These are phyloP conservation scores for Agrilus biguttatus DNA, from an alignment of 2,888 invertebrate species.

Conservation along the genomic window DNA sequence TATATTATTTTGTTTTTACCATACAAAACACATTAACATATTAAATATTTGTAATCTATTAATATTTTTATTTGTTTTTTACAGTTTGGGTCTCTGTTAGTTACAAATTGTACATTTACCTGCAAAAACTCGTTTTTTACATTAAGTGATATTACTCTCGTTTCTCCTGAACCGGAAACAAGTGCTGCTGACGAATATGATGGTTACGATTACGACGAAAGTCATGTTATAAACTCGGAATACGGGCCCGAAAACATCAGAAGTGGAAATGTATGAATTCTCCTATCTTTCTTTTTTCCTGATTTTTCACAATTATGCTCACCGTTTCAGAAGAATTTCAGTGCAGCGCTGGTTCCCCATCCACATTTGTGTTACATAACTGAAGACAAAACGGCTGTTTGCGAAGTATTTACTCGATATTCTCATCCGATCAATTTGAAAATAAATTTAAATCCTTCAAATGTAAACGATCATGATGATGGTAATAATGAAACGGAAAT, in stretches of 20 bases:
- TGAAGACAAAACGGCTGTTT: conserved; percentile 25
- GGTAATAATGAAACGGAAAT: conserved; percentile 25
- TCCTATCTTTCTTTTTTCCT: background rate
- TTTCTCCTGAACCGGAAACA: conserved; percentile 15
- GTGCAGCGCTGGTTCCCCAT: conserved; percentile 13
- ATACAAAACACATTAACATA: too few species aligned
- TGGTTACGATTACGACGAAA: conserved; percentile 25
- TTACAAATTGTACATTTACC: conserved; percentile 57
- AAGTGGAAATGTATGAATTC: conserved; percentile 18
- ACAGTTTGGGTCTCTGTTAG: conserved; percentile 46
- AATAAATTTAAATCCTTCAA: conserved; percentile 35
- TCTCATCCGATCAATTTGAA: conserved; percentile 37
- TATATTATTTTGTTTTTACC: too few species aligned
- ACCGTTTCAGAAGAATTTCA: background rate
- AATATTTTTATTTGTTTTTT: conserved; percentile 12
- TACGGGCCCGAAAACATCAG: conserved; percentile 18
- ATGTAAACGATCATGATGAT: conserved; percentile 29
- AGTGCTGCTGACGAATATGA: conserved; percentile 13
- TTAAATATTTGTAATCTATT: too few species aligned
- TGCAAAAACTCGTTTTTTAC: conserved; percentile 34
- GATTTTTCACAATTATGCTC: too few species aligned
- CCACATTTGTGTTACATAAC: conserved; percentile 45
- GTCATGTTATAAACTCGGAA: too few species aligned
- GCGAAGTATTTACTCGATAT: conserved; percentile 46
- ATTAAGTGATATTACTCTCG: conserved; percentile 9